Evolutionary conservation across 92 coral and sea anemone species (phyloP).

Genomic region (Porites divaricata): DNA sequence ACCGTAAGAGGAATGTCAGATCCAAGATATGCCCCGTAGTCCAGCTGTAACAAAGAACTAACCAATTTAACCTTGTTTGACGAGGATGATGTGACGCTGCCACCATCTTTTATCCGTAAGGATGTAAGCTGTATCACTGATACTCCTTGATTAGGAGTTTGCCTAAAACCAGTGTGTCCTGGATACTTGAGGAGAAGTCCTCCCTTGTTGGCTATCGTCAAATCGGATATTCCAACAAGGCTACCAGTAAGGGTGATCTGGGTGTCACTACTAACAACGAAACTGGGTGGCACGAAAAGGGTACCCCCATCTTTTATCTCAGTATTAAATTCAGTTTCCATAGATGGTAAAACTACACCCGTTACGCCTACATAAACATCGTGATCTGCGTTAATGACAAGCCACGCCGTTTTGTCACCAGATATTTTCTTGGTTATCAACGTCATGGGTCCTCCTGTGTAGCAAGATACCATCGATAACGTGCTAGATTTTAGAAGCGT

Average conservation of each 20-base stretch:
- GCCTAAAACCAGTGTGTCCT: slow-evolving; percentile 88
- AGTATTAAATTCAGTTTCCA: slow-evolving; percentile 67
- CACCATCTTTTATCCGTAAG: slow-evolving; percentile 72
- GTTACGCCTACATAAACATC: slow-evolving; percentile 86
- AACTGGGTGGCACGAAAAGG: slow-evolving; percentile 65
- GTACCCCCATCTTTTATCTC: slow-evolving; percentile 73
- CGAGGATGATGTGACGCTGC: slow-evolving; percentile 65
- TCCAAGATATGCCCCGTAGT: slow-evolving; percentile 68
- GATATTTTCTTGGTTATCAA: slow-evolving; percentile 62
- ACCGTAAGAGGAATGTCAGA: slow-evolving; percentile 51
- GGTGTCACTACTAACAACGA: slow-evolving; percentile 60
- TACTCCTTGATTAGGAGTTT: slow-evolving; percentile 56
- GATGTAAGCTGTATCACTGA: slow-evolving; percentile 49
- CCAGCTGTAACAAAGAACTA: slow-evolving; percentile 68
- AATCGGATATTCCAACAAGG: slow-evolving; percentile 81
- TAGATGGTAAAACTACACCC: slow-evolving; percentile 46
- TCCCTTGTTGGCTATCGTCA: slow-evolving; percentile 63
- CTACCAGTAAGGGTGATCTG: slow-evolving; percentile 77
- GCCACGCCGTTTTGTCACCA: slow-evolving; percentile 82
- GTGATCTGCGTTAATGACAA: slow-evolving; percentile 68
- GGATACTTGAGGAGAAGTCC: slow-evolving; percentile 72
- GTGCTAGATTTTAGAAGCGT: slow-evolving; percentile 65
- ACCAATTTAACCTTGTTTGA: slow-evolving; percentile 66
- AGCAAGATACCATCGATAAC: slow-evolving; percentile 82
- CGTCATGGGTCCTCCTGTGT: slow-evolving; percentile 79